Percentiles rank a stretch among this genome's conserved stretches.
phyloP scores from a whole-genome alignment of 2,113 vertebrate species.

The Edolisoma coerulescens region DNA sequence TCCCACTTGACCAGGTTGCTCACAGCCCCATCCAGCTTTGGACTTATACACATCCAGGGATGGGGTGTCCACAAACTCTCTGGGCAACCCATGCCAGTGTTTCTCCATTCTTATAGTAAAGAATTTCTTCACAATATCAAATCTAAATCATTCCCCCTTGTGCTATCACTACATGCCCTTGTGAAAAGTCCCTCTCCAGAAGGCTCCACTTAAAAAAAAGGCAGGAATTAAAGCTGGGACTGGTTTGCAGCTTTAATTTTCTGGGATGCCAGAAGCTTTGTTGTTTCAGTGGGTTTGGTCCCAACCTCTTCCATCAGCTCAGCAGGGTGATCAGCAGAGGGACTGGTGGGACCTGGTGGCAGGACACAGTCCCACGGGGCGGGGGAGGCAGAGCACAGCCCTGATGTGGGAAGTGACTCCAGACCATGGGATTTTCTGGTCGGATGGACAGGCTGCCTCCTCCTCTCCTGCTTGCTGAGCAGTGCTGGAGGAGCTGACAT shows the following conservation, averaged over 20 bases:
- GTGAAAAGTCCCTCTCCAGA: neutral
- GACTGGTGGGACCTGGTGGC: neutral
- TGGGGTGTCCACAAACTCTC: neutral
- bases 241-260: neutral
- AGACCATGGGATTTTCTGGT: neutral
- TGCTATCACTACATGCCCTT: neutral
- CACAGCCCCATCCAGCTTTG: rapidly evolving
- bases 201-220: neutral
- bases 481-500: neutral
- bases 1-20: neutral
- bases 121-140: neutral
- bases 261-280: neutral
- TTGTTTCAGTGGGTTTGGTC: neutral
- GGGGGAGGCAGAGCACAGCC: neutral
- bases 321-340: neutral
- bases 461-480: neutral
- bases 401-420: rapidly evolving
- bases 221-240: neutral
- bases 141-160: neutral
- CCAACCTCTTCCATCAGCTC: neutral
- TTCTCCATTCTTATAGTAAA: too few relatives aligned
- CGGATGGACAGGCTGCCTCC: rapidly evolving
- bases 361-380: rapidly evolving
- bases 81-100: neutral
- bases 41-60: neutral